phyloP scores from a whole-genome alignment of 2,113 vertebrate genomes.

The Heterotis niloticus region DNA sequence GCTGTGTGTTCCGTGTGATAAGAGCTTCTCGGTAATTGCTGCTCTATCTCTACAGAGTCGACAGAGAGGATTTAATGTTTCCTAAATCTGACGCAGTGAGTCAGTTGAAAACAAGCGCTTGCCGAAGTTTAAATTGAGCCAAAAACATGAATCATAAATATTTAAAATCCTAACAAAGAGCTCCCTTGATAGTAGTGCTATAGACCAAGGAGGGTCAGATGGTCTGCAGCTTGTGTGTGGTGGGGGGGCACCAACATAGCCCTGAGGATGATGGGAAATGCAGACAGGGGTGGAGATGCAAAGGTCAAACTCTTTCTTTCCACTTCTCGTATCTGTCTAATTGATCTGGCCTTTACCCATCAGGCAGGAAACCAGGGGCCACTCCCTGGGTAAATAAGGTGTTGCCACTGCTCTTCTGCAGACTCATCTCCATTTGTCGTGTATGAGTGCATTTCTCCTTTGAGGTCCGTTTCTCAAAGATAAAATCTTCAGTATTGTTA shows the following conservation, averaged over 20 bases:
- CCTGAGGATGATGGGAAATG: constrained; percentile 21
- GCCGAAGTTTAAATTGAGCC: not conserved
- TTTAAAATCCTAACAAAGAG: not conserved
- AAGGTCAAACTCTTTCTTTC: constrained; percentile 41
- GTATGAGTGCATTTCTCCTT: not conserved
- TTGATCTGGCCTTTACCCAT: constrained; percentile 41
- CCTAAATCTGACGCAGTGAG: not conserved
- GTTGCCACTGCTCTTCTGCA: constrained; percentile 24
- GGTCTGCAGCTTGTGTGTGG: not conserved
- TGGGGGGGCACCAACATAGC: not conserved
- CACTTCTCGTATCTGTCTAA: constrained; percentile 35
- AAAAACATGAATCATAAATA: constrained; percentile 5
- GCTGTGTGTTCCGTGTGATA: constrained; percentile 2
- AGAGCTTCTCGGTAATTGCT: constrained; percentile 8
- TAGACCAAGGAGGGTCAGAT: too few relatives aligned
- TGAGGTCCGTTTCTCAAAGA: not conserved
- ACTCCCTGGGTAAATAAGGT: constrained; percentile 38
- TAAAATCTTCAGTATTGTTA: too few relatives aligned
- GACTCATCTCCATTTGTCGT: constrained; percentile 1
- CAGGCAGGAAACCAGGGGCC: constrained; percentile 30
- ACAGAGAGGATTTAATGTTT: not conserved
- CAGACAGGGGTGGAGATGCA: constrained; percentile 17
- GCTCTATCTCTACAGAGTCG: not conserved
- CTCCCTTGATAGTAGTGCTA: not conserved
- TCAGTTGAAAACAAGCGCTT: not conserved